Base-by-base conservation (phyloP, 2,888 invertebrate genomes). In the Brenthis hecate region DNA sequence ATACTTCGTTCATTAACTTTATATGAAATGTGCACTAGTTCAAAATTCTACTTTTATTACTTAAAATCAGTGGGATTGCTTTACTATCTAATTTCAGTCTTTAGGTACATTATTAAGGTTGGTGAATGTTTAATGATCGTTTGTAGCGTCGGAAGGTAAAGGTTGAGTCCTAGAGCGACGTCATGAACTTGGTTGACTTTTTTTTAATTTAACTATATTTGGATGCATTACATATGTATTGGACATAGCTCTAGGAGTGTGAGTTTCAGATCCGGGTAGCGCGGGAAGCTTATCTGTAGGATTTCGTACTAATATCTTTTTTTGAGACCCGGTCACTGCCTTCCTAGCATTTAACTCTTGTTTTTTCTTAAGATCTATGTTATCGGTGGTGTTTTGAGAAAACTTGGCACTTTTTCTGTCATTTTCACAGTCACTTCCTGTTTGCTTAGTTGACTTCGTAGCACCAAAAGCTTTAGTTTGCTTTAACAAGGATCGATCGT, bases 381-480 rank as follows among this genome's bases (percentile, higher is more conserved):
- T 89, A 82, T 92, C 91, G 86, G 91, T 90, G 87, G 89, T 83
- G 85, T 82, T 80, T 87, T 85, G 77, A 89, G 88, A 77, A 82
- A 87, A 75, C 87, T 91, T 85, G 80, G 85, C 77, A 90, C 82
- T 85, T 79, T 86, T 91, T 74, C 84, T 83, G 82, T 91, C 90
- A 87, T 85, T 88, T 85, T 91, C 88, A 87, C 87, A 84, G 84
- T 91, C 88, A 88, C 85, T 88, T 79, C 78, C 80, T 80, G 86
- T 81, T 74, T 86, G 86, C 81, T 86, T 91, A 75, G 74, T 81
- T 78, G 84, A 94, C 85, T 96, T 96, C 65, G 96, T 96, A 93
- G 96, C 94, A 74, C 96, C 96, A 83, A 96, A 96, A 28, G 97
- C 97, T 86, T 97, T 97, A 63, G 97, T 97, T 89, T 97, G 97